Base-by-base conservation (phyloP, 2,888 invertebrate genomes). In the Ypsolopha scabrella region DNA sequence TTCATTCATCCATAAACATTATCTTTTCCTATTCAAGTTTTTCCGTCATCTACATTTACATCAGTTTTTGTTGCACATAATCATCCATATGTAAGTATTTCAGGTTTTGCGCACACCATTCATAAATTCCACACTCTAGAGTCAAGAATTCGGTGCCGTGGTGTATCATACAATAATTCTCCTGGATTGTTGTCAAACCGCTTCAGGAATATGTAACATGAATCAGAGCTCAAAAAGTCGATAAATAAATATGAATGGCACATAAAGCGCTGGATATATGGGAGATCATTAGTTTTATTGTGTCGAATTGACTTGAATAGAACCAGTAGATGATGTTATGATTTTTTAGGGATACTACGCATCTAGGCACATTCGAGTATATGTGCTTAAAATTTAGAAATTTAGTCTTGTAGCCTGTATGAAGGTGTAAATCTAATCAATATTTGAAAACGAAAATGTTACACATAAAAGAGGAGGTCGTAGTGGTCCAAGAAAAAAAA, bases 271-370 rank as follows among this genome's bases (percentile, higher is more conserved):
- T 62, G 61, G 68, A 70, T 68, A 68, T 66, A 70, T 68, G 71
- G 67, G 55, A 55, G 55, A 66, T 68, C 72, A 73, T 75, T 76
- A 75, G 71, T 76, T 72, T 76, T 75, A 75, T 72, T 74, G 68
- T 74, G 68, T 67, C 66, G 68, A 63, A 77, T 80, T 80, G 79
- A 76, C 73, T 80, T 80, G 72, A 80, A 80, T 79, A 73, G 79
- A 61, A 63, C 64, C 24, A 2, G 24, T 24, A 24, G 24, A 24
- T 24, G 4, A 4, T 24, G 24, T 4, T 24, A 24, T 24, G 24
- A 24, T 2, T 24, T 24, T 24, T 2, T 24, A 24, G 24, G 24
- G 24, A 24, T 2, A 24, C 24, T 24, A 24, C 24, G 24, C 2
- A 24, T n/a, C n/a, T n/a, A n/a, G n/a, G n/a, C n/a, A n/a, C n/a